Base-by-base conservation (phyloP, 2,888 invertebrate genomes). In the Hipparchia sbordonii region DNA sequence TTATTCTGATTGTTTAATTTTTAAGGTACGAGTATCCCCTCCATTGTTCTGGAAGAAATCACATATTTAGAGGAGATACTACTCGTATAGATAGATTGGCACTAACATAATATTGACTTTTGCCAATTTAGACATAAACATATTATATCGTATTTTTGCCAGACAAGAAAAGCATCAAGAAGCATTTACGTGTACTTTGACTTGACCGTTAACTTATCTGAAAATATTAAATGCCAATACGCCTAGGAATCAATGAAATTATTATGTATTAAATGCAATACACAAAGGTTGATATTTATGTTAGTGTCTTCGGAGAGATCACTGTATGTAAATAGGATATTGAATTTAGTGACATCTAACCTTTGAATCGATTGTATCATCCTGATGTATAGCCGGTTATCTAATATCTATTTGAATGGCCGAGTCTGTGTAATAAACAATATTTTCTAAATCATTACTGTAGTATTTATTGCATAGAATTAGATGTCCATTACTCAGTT, bases 311-410 rank as follows among this genome's bases (percentile, higher is more conserved):
- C 59, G 59, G 54, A 69, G 68, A 61, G 72, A 60, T 67, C 74
- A 72, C 75, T 75, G 60, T 75, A 74, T 75, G 75, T 72, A 73
- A 75, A 75, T 75, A 59, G 74, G 75, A 67, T 73, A 75, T 75
- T 74, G 69, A 75, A 72, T 74, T 72, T 70, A 62, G 61, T 74
- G 74, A 75, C 75, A 39, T 63, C 62, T 72, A 63, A 75, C 75
- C 75, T 74, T 72, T 72, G 73, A 48, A 67, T 72, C 67, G 74
- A 72, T 74, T 73, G 75, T 75, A 74, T 75, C 75, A 65, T 75
- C 71, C 70, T 72, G 68, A 75, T 65, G 57, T 71, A 70, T 54
- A 33, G 66, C 73, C 66, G 61, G 70, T 72, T 73, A 66, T 75
- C 71, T 69, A 61, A 62, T 66, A 67, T 39, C 39, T 61, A 59